Conservation (phyloP, 2,888 invertebrate genomes). For the Cancer borealis region DNA sequence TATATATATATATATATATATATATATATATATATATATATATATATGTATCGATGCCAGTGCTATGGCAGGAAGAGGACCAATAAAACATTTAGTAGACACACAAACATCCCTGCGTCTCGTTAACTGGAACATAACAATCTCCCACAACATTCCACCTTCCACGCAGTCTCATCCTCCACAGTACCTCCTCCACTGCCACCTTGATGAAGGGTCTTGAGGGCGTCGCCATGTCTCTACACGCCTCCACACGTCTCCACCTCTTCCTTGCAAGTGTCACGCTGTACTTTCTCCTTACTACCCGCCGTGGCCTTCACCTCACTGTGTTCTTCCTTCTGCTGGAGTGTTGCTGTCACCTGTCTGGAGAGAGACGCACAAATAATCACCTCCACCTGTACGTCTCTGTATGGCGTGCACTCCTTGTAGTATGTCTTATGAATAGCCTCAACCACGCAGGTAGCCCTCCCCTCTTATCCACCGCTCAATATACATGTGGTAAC, state of each 20-base stretch:
- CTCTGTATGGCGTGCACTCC: not conserved
- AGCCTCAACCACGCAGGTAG: not conserved
- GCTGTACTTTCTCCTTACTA: not conserved
- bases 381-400: not conserved
- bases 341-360: not conserved
- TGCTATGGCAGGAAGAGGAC: no score
- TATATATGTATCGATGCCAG: no score
- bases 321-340: not conserved
- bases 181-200: slow-evolving; percentile 25
- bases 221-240: not conserved
- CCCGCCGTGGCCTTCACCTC: not conserved
- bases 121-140: not conserved
- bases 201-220: not conserved
- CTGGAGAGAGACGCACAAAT: not conserved
- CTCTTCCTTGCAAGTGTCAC: not conserved
- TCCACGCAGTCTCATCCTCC: not conserved
- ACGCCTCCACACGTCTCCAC: not conserved
- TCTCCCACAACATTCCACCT: not conserved
- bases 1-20: no score
- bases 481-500: not conserved
- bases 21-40: no score
- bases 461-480: not conserved
- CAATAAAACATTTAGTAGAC: not conserved
- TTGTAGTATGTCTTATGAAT: not conserved
- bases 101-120: not conserved